Evolutionary conservation across 2,113 vertebrate species (phyloP).

Genomic region (Gymnocephalus cernua): DNA sequence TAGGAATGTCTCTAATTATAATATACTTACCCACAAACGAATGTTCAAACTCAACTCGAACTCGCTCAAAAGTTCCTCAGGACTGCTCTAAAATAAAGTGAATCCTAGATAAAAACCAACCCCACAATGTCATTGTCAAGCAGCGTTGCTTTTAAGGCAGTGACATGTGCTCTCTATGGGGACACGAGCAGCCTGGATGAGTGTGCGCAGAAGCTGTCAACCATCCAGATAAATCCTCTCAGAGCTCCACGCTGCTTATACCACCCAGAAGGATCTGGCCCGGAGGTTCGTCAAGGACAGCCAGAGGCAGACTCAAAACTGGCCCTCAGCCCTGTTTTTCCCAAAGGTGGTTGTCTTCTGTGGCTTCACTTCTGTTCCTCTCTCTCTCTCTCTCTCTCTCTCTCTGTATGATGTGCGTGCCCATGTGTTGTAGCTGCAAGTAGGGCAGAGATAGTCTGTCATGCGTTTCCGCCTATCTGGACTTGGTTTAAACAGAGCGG

Average conservation of each 20-base stretch:
- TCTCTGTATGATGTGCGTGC: constrained; percentile 30
- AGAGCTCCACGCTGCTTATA: constrained; percentile 44
- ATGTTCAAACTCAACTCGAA: constrained; percentile 5
- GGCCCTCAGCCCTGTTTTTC: constrained; percentile 55
- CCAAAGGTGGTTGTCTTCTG: constrained; percentile 47
- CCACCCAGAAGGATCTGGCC: constrained; percentile 70
- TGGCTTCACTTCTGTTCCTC: constrained; percentile 27
- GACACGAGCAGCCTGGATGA: constrained; percentile 60
- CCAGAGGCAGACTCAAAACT: constrained; percentile 66
- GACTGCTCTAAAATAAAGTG: constrained; percentile 26
- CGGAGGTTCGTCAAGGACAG: constrained; percentile 72
- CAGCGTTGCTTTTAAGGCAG: constrained; percentile 47
- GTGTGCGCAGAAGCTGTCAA: constrained; percentile 67
- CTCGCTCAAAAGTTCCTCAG: constrained; percentile 24
- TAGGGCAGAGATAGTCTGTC: constrained; percentile 60
- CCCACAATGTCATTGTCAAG: constrained; percentile 60
- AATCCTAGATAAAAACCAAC: constrained; percentile 44
- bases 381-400: not conserved
- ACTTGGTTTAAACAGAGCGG: constrained; percentile 60
- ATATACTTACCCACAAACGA: not conserved
- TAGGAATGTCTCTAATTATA: not conserved
- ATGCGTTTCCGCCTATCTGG: constrained; percentile 44
- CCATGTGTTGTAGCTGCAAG: constrained; percentile 46
- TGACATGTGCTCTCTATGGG: constrained; percentile 65
- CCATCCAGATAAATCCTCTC: constrained; percentile 72